Evolutionary conservation across 2,113 vertebrate species (phyloP), one percentile per base, ranked within the genome.

Genomic region (Toxostoma redivivum): DNA sequence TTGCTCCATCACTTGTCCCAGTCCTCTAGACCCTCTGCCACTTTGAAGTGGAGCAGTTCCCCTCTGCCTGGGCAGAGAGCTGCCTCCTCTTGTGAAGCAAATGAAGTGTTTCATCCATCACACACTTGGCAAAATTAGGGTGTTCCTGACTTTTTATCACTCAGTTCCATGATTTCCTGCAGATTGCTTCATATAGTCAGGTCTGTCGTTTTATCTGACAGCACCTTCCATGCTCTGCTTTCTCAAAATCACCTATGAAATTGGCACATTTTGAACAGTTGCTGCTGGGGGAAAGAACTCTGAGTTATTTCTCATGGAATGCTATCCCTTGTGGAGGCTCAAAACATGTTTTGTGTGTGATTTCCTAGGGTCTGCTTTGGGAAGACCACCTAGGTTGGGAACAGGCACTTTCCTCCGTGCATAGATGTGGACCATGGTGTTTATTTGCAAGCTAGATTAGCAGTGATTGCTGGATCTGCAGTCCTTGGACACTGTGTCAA

Each of bases 1-100:
- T 67, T 60, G 18, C 37, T 65, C 44, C 51, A 38, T 42, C 12
- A 2, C 14, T 71, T 51, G 12, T 30, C 17, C 10, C 14, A 22
- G 7, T 11, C 61, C 58, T 77, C 35, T 18, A 10, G 24, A 58
- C 12, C 35, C 0, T 0, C 57, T 45, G 31, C 18, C 1, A 2
- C 81, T 72, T 60, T 57, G 27, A 56, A 0, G 0, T 33, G 38
- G 51, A 66, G 54, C 54, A 66, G 51, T 18, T 83, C 21, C 35
- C 35, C 35, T 66, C 53, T 71, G 45, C 66, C 45, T 50, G 48
- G 19, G 60, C 67, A 88, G 20, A 33, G 5, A 80, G 33, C 65
- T 84, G 66, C 47, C 24, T 56, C 21, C 65, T 87, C 40, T 74
- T 31, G 16, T 27, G 61, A 53, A 76, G 70, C 27, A 80, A 74